Conservation (phyloP, 2,797 vertebrate species). For the Mormyrops attenuatus region DNA sequence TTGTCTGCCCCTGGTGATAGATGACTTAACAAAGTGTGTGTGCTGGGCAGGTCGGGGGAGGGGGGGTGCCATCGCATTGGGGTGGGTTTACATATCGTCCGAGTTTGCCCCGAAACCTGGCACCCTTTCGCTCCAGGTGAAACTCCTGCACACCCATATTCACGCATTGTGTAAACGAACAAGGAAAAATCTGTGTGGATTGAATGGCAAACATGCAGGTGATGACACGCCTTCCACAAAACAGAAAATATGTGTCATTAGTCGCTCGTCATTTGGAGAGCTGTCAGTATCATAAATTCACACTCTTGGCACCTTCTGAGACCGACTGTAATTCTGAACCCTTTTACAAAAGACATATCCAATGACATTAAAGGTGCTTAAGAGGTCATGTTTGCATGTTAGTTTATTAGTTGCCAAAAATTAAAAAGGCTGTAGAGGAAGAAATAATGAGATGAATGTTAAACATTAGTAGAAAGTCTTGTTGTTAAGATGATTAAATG, state of each 20-base stretch:
- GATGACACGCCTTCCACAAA: conserved; percentile 59
- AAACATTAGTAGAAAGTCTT: neutral
- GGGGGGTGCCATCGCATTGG: conserved; percentile 19
- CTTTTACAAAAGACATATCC: conserved; percentile 18
- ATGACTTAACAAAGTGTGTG: conserved; percentile 11
- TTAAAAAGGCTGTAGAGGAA: conserved; percentile 13
- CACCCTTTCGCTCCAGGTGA: conserved; percentile 63
- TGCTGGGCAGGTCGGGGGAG: neutral
- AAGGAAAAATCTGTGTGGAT: conserved; percentile 58
- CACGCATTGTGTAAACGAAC: conserved; percentile 64
- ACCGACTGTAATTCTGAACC: conserved; percentile 10
- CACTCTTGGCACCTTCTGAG: conserved; percentile 9
- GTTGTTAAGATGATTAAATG: neutral
- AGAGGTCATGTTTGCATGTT: conserved; percentile 25
- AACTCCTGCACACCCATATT: conserved; percentile 62
- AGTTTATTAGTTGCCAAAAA: conserved; percentile 8
- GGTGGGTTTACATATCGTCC: conserved; percentile 49
- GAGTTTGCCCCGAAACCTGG: conserved; percentile 61
- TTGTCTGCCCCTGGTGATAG: conserved; percentile 7
- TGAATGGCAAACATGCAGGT: conserved; percentile 69
- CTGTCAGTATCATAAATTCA: conserved; percentile 14
- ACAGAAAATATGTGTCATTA: conserved; percentile 61
- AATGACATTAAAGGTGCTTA: conserved; percentile 21
- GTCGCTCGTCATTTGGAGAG: conserved; percentile 27
- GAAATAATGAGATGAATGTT: neutral